Evolutionary conservation across 2,113 vertebrate species (phyloP), one percentile per base, ranked within the genome.

Genomic region (Corythaeola cristata): DNA sequence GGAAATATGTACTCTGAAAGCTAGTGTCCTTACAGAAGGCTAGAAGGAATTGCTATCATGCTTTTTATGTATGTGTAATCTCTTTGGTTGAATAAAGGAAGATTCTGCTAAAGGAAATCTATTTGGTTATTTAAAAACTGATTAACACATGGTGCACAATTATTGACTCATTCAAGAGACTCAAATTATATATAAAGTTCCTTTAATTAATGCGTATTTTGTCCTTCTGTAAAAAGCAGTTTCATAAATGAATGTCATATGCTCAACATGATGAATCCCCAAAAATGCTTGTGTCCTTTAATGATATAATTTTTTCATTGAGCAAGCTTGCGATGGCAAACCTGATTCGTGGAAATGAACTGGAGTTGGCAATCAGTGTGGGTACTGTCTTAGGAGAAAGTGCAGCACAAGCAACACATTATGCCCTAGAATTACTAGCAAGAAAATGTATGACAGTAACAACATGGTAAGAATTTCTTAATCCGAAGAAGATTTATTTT

Each of bases 331-430:
- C 99, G 5, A 99, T 99, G 99, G 98, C 98, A 12, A 98, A 98
- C 96, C 98, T 99, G 97, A 99, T 99, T 96, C 98, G 99, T 71
- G 99, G 99, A 39, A 99, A 99, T 64, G 99, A 99, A 96, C 97
- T 99, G 98, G 99, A 99, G 97, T 50, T 99, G 98, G 99, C 99
- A 11, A 97, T 99, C 59, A 98, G 98, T 58, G 98, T 99, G 91
- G 99, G 99, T 47, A 98, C 98, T 8, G 98, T 99, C 59, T 97
- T 99, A 12, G 99, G 99, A 94, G 99, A 98, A 74, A 90, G 95
- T 50, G 99, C 99, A 52, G 97, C 97, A 60, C 98, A 98, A 85
- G 98, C 98, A 93, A 99, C 99, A 7, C 98, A 99, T 80, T 99
- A 99, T 91, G 99, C 99, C 92, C 97, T 99, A 68, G 98, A 99